Conservation (phyloP, 2,888 invertebrate species). For the Trichogramma evanescens region DNA sequence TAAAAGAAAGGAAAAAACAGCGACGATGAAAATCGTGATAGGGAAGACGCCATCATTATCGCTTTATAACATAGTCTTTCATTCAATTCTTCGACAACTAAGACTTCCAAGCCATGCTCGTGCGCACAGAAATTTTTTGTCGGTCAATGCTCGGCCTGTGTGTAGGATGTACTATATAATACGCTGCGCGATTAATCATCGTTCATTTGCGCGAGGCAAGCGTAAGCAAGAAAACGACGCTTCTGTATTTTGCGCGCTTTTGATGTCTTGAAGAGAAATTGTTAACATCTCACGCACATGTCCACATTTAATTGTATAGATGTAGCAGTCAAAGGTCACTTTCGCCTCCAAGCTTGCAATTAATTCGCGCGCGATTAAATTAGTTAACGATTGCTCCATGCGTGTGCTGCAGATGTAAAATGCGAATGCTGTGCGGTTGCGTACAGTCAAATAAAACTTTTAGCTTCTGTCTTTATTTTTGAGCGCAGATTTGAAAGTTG, state of each 20-base stretch:
- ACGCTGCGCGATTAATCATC: slow-evolving; percentile 1
- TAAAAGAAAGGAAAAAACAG: no score
- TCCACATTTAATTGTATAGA: no score
- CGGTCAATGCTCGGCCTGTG: neutral
- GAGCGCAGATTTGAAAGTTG: no score
- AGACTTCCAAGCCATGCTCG: neutral
- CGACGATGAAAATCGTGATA: no score
- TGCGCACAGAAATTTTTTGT: neutral
- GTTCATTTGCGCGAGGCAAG: no score
- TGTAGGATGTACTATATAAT: neutral
- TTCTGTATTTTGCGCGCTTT: neutral
- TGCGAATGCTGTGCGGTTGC: no score
- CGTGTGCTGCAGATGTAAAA: neutral
- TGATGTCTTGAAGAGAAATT: neutral
- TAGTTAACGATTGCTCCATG: slow-evolving; percentile 5
- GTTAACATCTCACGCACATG: no score
- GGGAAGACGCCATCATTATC: no score
- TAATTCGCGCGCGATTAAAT: slow-evolving; percentile 7
- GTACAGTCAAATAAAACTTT: no score
- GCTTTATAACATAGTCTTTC: no score
- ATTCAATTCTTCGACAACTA: no score
- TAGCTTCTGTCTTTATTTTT: no score
- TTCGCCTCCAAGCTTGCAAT: neutral
- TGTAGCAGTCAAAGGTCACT: slow-evolving; percentile 3
- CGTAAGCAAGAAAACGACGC: slow-evolving; percentile 8